These are phyloP conservation scores for Mus minutoides DNA, from an alignment of 2,797 vertebrate species.

Conservation along the genomic window DNA sequence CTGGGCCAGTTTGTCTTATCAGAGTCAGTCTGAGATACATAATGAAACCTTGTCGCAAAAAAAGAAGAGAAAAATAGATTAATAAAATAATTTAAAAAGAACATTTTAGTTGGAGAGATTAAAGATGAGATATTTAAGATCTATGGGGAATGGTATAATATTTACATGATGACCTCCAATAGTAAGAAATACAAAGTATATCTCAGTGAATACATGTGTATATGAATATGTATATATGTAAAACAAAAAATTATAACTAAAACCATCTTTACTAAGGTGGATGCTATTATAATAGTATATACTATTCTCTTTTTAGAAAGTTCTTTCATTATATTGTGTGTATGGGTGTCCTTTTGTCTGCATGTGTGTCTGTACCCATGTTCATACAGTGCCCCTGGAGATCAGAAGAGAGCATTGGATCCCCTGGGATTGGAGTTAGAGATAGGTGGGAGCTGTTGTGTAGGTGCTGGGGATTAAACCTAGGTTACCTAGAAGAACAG, in stretches of 20 bases:
- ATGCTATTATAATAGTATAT: neutral
- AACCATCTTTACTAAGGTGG: neutral
- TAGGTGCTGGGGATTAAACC: neutral
- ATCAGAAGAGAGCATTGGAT: neutral
- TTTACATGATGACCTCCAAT: neutral
- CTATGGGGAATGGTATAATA: slow-evolving; percentile 18
- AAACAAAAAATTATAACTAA: slow-evolving; percentile 1
- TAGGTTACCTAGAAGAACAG: neutral
- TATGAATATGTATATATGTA: slow-evolving; percentile 10
- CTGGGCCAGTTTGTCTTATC: neutral
- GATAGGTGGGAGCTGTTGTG: too few relatives aligned
- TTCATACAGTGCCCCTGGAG: neutral
- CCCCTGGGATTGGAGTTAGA: neutral
- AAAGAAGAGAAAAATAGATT: neutral
- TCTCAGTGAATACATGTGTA: neutral
- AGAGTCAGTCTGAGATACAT: neutral
- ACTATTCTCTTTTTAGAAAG: neutral
- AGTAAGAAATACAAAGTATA: slow-evolving; percentile 12
- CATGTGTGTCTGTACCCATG: neutral
- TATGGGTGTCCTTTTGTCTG: neutral
- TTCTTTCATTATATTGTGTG: neutral
- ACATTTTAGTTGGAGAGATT: slow-evolving; percentile 7
- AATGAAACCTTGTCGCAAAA: neutral
- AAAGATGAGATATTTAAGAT: slow-evolving; percentile 22
- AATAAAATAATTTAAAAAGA: slow-evolving; percentile 36